Evolutionary conservation across 1,140 invertebrate genomes (phyloP).

Genomic region (Cyphomyrmex costatus): DNA sequence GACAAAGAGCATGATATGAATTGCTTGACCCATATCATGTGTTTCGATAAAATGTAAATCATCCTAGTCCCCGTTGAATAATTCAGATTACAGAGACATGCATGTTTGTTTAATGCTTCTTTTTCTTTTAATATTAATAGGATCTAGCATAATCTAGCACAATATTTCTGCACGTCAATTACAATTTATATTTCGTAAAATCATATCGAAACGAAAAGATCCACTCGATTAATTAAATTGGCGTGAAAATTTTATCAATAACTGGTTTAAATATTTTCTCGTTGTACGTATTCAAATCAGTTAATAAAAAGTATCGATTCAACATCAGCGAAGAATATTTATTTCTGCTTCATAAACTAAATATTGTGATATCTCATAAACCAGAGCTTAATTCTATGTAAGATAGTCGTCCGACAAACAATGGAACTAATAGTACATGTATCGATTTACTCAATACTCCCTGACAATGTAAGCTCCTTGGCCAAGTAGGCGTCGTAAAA

Average conservation of each 20-base stretch:
- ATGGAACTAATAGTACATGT: conserved; percentile 15
- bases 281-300: neutral
- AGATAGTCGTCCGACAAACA: conserved; percentile 21
- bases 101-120: conserved; percentile 10
- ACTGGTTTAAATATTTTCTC: neutral
- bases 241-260: neutral
- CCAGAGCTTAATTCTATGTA: conserved; percentile 6
- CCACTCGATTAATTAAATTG: neutral
- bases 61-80: conserved; percentile 10
- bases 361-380: neutral
- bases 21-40: conserved; percentile 21
- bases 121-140: conserved; percentile 53
- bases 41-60: conserved; percentile 46
- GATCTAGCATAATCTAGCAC: neutral
- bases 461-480: conserved; percentile 25
- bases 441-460: conserved; percentile 41
- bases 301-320: neutral
- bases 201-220: neutral
- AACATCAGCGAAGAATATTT: conserved; percentile 11
- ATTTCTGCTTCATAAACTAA: neutral
- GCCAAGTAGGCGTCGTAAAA: conserved; percentile 48
- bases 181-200: neutral
- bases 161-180: neutral
- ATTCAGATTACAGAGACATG: conserved; percentile 40
- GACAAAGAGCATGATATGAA: neutral